phyloP scores from a whole-genome alignment of 2,113 vertebrate species.

The human (Homo sapiens) region DNA sequence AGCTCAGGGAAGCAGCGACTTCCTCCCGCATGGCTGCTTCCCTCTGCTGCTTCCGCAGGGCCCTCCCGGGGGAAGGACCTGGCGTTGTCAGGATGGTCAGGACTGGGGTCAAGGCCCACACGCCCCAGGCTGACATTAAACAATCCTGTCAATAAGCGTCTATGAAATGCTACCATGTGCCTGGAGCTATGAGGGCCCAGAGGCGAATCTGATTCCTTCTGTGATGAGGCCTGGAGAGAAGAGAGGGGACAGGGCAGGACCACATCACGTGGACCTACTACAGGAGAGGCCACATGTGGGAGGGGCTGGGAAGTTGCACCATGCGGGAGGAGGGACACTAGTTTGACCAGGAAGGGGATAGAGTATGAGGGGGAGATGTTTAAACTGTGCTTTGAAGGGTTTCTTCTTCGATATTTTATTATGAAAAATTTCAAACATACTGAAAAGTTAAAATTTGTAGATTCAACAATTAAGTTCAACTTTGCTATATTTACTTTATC shows the following conservation, averaged over 20 bases:
- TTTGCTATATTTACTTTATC: neutral
- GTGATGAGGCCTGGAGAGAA: neutral
- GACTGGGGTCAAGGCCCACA: neutral
- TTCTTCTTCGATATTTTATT: neutral
- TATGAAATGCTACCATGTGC: neutral
- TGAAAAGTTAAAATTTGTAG: neutral
- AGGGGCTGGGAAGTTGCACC: fast-evolving
- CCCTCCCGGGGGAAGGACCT: neutral
- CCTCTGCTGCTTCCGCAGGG: neutral
- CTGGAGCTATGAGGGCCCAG: neutral
- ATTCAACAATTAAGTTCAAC: neutral
- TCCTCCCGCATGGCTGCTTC: too few species aligned
- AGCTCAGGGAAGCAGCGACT: neutral
- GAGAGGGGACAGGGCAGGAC: neutral
- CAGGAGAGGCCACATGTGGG: neutral
- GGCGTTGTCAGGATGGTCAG: neutral
- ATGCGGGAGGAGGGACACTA: too few species aligned
- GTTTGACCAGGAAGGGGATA: fast-evolving
- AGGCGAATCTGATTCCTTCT: fast-evolving
- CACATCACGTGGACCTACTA: too few species aligned
- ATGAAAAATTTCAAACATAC: neutral
- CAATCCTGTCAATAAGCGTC: neutral
- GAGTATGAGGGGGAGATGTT: too few species aligned
- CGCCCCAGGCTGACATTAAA: neutral
- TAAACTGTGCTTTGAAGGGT: neutral